Conservation (phyloP, 1,140 invertebrate genomes). For the Scaptomyza hsui region DNA sequence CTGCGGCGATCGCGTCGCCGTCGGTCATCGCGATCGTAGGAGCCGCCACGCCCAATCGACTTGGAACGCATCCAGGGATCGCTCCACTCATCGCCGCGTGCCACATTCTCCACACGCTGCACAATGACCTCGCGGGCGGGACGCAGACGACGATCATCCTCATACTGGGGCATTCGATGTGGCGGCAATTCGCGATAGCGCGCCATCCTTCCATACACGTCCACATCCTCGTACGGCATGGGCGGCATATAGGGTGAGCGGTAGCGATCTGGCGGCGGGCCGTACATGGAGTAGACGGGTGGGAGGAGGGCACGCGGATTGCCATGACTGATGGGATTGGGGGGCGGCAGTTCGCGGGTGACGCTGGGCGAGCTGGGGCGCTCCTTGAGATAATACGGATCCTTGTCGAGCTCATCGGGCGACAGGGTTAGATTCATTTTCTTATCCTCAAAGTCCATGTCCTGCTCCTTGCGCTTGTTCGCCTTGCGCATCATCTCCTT, state of each 20-base stretch:
- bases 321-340: constrained; percentile 31
- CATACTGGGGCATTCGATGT: constrained; percentile 83
- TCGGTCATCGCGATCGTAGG: constrained; percentile 71
- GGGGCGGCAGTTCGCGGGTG: constrained; percentile 48
- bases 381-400: constrained; percentile 91
- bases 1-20: constrained; percentile 84
- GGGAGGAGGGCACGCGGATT: constrained; percentile 56
- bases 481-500: constrained; percentile 97
- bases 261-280: constrained; percentile 64
- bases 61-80: constrained; percentile 96
- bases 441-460: constrained; percentile 98
- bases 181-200: constrained; percentile 79
- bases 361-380: constrained; percentile 42
- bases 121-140: constrained; percentile 91
- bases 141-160: constrained; percentile 86
- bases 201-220: constrained; percentile 74
- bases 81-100: constrained; percentile 93
- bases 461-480: constrained; percentile 96
- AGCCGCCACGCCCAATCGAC: constrained; percentile 85
- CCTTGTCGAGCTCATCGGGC: constrained; percentile 94
- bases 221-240: constrained; percentile 73
- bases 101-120: constrained; percentile 87
- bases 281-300: constrained; percentile 63
- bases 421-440: constrained; percentile 92
- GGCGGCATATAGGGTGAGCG: constrained; percentile 57